These are phyloP conservation scores for Amniataba percoides DNA, from an alignment of 2,797 vertebrate genomes.

Conservation along the genomic window DNA sequence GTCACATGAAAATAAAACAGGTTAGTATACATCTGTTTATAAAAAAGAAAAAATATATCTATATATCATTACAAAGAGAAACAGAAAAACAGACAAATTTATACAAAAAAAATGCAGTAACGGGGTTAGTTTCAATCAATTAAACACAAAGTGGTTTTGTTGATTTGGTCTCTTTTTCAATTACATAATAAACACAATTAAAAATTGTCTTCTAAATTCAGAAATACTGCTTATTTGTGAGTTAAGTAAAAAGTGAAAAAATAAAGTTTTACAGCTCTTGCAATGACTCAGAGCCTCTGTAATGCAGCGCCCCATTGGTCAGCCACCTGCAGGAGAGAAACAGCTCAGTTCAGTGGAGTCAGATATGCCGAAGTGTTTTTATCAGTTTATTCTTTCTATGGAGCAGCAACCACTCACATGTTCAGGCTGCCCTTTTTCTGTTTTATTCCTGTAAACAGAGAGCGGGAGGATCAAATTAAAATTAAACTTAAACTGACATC, in stretches of 20 bases:
- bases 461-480: slow-evolving; percentile 2
- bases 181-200: slow-evolving; percentile 9
- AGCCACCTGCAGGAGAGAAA: slow-evolving; percentile 62
- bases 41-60: too few relatives aligned
- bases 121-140: slow-evolving; percentile 19
- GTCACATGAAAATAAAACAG: not conserved
- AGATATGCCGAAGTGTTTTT: not conserved
- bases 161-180: not conserved
- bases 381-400: not conserved
- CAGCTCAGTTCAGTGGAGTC: not conserved
- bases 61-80: not conserved
- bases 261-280: slow-evolving; percentile 71
- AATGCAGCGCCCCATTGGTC: slow-evolving; percentile 32
- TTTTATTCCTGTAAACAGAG: slow-evolving; percentile 61
- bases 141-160: not conserved
- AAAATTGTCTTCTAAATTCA: not conserved
- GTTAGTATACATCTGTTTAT: not conserved
- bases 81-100: not conserved
- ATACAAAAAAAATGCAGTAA: not conserved
- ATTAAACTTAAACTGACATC: not conserved
- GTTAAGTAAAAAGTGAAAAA: not conserved
- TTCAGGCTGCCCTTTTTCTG: slow-evolving; percentile 55
- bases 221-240: not conserved
- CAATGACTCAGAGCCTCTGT: slow-evolving; percentile 59
- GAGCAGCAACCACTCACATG: slow-evolving; percentile 63